Base-by-base conservation (phyloP, 2,888 invertebrate species). In the Endotricha flammealis region DNA sequence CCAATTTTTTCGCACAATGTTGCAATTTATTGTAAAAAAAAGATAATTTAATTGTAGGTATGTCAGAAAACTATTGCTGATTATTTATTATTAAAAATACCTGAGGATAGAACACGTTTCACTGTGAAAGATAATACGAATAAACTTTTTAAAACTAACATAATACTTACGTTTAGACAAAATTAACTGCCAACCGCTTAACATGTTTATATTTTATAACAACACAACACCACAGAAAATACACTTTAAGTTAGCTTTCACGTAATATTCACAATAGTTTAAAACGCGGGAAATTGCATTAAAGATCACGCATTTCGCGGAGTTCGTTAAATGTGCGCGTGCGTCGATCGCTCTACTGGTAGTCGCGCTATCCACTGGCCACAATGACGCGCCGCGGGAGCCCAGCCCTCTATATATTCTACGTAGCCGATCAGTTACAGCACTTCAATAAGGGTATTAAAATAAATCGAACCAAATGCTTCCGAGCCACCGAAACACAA, bases 111-210 rank as follows among this genome's bases (percentile, higher is more conserved):
- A n/a, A n/a, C n/a, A n/a, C n/a, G n/a, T n/a, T n/a, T n/a, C n/a
- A n/a, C n/a, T n/a, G n/a, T n/a, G n/a, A n/a, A n/a, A n/a, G n/a
- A n/a, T n/a, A n/a, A n/a, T n/a, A n/a, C n/a, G n/a, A n/a, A n/a
- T n/a, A n/a, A n/a, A n/a, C n/a, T n/a, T n/a, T n/a, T n/a, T n/a
- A n/a, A n/a, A n/a, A n/a, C n/a, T n/a, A n/a, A n/a, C n/a, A n/a
- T n/a, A n/a, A 31, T 41, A 80, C 85, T 85, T 57, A 86, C 85
- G 43, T 54, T 82, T 83, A 2, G 85, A 86, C 38, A 83, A 62
- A 50, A 82, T 47, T 32, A 83, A 64, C 60, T 76, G 77, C 85
- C 85, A 85, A 17, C 85, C 85, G 42, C 64, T 67, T 64, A 86
- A 73, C 85, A 86, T 86, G 46, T 64, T 44, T 30, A 32, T 45